phyloP scores from a whole-genome alignment of 2,113 vertebrate species.

The Struthidea cinerea region DNA sequence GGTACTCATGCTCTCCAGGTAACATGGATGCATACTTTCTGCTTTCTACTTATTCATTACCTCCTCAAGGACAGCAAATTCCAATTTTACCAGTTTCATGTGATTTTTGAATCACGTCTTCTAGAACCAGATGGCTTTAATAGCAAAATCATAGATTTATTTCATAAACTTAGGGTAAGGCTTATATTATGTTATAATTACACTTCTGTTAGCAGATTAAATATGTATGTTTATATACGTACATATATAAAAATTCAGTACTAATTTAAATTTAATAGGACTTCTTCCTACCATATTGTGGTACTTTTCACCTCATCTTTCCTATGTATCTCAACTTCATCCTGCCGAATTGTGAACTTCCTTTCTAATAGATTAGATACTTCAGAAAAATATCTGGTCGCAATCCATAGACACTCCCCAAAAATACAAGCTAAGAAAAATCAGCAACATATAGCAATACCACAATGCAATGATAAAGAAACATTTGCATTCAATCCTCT shows the following conservation, averaged over 20 bases:
- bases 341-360: neutral
- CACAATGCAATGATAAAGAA: neutral
- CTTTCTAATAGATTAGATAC: neutral
- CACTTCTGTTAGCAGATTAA: neutral
- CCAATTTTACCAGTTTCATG: neutral
- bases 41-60: neutral
- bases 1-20: neutral
- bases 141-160: neutral
- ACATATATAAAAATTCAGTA: neutral
- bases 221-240: neutral
- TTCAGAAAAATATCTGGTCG: neutral
- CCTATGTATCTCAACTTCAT: neutral
- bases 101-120: neutral
- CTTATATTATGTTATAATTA: neutral
- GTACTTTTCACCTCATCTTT: neutral
- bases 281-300: neutral
- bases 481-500: neutral
- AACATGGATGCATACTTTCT: neutral
- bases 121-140: neutral
- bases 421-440: neutral
- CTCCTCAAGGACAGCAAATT: neutral
- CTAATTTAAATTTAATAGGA: neutral
- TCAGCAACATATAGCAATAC: neutral
- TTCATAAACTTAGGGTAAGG: neutral
- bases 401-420: accelerated